Conservation (phyloP, 2,113 vertebrate genomes). For the Platysteira castanea region DNA sequence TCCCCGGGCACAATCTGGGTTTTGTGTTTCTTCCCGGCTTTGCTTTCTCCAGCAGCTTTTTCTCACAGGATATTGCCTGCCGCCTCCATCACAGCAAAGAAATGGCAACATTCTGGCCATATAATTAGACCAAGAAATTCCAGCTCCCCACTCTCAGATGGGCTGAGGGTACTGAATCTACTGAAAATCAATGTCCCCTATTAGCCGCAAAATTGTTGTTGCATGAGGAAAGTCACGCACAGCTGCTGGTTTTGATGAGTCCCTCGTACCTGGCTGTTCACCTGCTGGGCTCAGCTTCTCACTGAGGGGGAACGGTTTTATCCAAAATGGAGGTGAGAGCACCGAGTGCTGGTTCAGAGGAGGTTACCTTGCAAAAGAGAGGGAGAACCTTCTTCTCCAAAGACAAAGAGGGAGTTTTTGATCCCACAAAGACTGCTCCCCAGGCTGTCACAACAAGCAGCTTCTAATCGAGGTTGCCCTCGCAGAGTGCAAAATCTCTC, state of each 20-base stretch:
- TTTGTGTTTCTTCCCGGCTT: neutral
- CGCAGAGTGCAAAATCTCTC: neutral
- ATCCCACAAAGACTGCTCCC: neutral
- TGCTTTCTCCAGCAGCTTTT: neutral
- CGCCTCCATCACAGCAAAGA: neutral
- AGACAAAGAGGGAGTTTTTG: neutral
- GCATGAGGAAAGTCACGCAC: neutral
- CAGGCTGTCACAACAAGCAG: neutral
- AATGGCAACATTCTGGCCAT: neutral
- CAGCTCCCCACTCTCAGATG: neutral
- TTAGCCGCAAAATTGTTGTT: slow-evolving; percentile 24
- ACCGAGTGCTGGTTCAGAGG: neutral
- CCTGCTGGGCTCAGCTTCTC: neutral
- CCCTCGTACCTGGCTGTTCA: neutral
- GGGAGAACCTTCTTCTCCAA: neutral
- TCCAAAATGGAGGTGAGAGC: neutral
- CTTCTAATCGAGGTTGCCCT: neutral
- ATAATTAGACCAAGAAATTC: neutral
- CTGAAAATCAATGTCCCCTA: slow-evolving; percentile 42
- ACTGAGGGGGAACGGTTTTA: neutral
- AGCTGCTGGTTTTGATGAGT: neutral
- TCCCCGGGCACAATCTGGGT: neutral
- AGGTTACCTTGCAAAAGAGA: neutral
- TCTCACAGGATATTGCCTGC: neutral
- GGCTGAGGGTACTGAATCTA: neutral